Evolutionary conservation across 1,140 invertebrate species (phyloP).

Genomic region (Papilio polyxenes): DNA sequence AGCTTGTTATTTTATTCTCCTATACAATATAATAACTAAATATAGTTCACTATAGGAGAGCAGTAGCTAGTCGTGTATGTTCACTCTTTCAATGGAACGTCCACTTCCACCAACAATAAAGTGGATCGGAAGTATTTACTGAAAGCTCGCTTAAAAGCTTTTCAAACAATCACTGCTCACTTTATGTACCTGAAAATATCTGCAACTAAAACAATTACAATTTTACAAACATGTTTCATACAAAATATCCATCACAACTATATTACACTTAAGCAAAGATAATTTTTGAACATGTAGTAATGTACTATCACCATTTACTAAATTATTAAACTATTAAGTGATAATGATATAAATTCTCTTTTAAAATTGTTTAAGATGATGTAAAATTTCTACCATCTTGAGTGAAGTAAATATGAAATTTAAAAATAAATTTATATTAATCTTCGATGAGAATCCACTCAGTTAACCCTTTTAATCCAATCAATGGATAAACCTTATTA

Average conservation of each 20-base stretch:
- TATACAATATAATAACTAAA: not conserved
- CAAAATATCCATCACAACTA: not conserved
- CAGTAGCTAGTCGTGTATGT: not conserved
- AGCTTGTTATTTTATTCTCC: not conserved
- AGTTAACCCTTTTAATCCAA: too few species aligned
- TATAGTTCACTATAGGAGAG: not conserved
- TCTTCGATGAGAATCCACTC: too few species aligned
- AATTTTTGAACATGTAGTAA: not conserved
- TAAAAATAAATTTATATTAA: too few species aligned
- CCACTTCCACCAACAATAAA: conserved; percentile 12
- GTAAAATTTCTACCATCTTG: too few species aligned
- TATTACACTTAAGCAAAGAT: not conserved
- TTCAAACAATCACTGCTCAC: not conserved
- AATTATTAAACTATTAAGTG: too few species aligned
- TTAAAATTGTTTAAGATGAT: too few species aligned
- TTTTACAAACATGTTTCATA: not conserved
- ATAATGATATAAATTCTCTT: too few species aligned
- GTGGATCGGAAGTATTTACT: not conserved
- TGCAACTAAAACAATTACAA: not conserved
- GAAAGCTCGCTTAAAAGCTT: conserved; percentile 28
- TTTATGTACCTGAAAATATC: conserved; percentile 7
- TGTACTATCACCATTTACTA: not conserved
- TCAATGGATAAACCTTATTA: too few species aligned
- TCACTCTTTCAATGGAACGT: not conserved
- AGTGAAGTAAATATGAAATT: too few species aligned